A percentile compares a stretch with the other conserved stretches of the same genome.
Conservation (phyloP, 2,113 vertebrate genomes). For the Xenus cinereus region DNA sequence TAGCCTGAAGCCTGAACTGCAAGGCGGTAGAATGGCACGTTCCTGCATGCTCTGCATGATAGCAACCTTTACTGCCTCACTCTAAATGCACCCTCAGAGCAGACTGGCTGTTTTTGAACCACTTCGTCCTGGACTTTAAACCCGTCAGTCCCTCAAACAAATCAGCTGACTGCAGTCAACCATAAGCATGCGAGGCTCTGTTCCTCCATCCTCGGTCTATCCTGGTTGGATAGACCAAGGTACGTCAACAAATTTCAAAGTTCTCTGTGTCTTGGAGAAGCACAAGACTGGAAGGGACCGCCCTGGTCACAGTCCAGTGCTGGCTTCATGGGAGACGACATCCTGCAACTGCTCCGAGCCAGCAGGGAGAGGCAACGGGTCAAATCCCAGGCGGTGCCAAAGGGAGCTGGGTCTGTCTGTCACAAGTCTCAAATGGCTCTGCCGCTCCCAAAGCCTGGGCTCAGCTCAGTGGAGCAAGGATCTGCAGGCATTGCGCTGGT, state of each 20-base stretch:
- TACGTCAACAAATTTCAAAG: not conserved
- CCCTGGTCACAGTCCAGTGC: not conserved
- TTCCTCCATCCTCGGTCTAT: not conserved
- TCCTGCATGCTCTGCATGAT: constrained; percentile 17
- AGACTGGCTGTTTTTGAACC: not conserved
- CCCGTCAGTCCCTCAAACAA: not conserved
- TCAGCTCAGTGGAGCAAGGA: not conserved
- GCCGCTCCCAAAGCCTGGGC: not conserved
- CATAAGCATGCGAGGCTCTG: not conserved
- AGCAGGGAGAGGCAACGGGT: not conserved
- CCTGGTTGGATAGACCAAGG: not conserved
- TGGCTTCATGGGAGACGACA: not conserved
- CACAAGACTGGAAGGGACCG: not conserved
- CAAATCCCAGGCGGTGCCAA: not conserved
- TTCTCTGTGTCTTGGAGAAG: not conserved
- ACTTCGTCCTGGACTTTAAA: not conserved
- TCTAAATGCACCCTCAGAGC: not conserved
- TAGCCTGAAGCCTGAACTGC: not conserved
- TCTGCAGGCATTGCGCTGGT: not conserved
- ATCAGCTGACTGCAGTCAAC: not conserved
- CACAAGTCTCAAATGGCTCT: not conserved
- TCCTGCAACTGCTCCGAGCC: not conserved
- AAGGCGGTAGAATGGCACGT: not conserved
- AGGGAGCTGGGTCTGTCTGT: not conserved
- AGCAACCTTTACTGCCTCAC: not conserved